Conservation (phyloP, 1,140 invertebrate species). For the Musca domestica region DNA sequence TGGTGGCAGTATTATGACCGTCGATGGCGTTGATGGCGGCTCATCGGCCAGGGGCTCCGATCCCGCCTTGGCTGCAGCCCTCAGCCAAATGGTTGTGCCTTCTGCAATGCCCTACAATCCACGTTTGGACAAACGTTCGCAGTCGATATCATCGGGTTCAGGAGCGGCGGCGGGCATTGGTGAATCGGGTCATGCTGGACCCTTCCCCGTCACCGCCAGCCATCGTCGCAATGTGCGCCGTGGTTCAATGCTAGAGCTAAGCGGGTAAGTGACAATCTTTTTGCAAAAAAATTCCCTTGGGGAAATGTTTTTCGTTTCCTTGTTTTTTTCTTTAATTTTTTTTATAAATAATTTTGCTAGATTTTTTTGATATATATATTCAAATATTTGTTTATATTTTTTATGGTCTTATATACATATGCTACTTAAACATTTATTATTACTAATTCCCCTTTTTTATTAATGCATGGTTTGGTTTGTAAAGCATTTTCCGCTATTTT, state of each 20-base stretch:
- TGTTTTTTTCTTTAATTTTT: conserved; percentile 24
- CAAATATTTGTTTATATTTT: neutral
- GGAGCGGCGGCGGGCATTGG: conserved; percentile 34
- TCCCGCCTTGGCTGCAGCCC: conserved; percentile 37
- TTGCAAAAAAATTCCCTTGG: conserved; percentile 24
- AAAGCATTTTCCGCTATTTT: neutral
- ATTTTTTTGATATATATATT: too few relatives aligned
- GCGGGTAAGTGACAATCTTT: conserved; percentile 59
- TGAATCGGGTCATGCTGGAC: conserved; percentile 44
- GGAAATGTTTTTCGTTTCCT: conserved; percentile 32
- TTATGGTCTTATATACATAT: neutral
- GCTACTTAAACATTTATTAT: neutral
- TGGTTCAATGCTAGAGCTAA: conserved; percentile 68
- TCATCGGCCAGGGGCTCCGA: conserved; percentile 34
- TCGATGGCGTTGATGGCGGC: conserved; percentile 39
- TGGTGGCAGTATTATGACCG: conserved; percentile 40
- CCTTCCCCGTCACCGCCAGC: conserved; percentile 53
- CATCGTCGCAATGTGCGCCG: conserved; percentile 64
- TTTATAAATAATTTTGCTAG: too few relatives aligned
- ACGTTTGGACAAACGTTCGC: conserved; percentile 48
- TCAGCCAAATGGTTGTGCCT: conserved; percentile 23
- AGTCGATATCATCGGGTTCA: conserved; percentile 41
- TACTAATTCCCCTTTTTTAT: neutral
- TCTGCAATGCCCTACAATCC: conserved; percentile 32
- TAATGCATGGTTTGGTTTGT: neutral